Evolutionary conservation across 1,140 invertebrate species (phyloP), one percentile per base, ranked within the genome.

Genomic region (Drosophila arizonae): DNA sequence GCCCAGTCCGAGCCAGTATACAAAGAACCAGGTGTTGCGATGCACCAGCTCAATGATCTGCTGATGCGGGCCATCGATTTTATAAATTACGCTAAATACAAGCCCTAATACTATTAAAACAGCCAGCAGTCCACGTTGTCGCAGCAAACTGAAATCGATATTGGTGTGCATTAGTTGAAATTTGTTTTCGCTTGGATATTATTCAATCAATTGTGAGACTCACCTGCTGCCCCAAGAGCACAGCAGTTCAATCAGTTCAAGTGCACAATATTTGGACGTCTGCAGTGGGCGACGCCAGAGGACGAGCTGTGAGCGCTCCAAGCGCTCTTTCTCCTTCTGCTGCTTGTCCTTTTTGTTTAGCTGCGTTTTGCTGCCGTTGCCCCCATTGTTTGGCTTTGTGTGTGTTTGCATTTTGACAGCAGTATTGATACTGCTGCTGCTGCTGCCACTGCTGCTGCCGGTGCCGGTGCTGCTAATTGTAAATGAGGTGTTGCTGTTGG

Each of bases 1-100:
- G 36, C 99, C 99, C 52, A 99, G 94, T 10, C 97, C 96, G 70
- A 98, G 93, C 99, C 99, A 99, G 93, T 99, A 99, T 8, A 95
- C 85, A 93, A 95, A 97, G 96, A 97, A 98, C 82, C 93, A 92
- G 41, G 94, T 79, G 87, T 93, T 93, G 57, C 79, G 90, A 73
- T 92, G 92, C 56, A 92, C 76, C n/a, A 90, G 65, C 67, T 92
- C 90, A 46, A 93, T 88, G 46, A 90, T 72, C 33, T 81, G 8
- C 67, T 93, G 92, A 84, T 93, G 93, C 15, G 92, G 92, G 11
- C 93, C 93, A 55, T 92, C 91, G 21, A 92, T 80, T 74, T 93
- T 91, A 60, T 92, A 84, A 77, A 92, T 76, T 81, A 92, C 62
- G 73, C 91, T 90, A 76, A 92, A 87, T 52, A 90, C 74, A 72